Base-by-base conservation (phyloP, 1,140 invertebrate genomes). In the Antheraea pernyi region DNA sequence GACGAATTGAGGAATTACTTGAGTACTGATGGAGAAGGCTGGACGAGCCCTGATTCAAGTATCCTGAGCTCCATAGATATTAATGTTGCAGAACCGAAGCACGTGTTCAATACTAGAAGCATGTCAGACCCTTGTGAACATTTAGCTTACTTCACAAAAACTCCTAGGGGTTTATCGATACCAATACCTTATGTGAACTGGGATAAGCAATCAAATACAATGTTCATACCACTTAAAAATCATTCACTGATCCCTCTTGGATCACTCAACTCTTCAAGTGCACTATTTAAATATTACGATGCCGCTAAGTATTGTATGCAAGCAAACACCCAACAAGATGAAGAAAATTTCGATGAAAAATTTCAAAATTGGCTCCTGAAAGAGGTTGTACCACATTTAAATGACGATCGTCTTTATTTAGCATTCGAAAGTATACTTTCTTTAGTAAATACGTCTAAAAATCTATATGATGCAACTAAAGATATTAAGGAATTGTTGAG, bases 211-310 rank as follows among this genome's bases (percentile, higher is more conserved):
- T 69, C 78, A 7, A 71, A 66, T 4, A 80, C 78, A 3, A 84
- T 91, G 77, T 86, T 89, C 73, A n/a, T 91, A 7, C 89, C 89
- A 10, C 42, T 91, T 9, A 84, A 81, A 68, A 85, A 84, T 59
- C 62, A 79, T 39, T 80, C 85, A 4, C 58, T 85, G 8, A 67
- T 89, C 36, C 30, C 69, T 22, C 67, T 91, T 18, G 68, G 79
- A 9, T 84, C 82, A 13, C 75, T 76, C 19, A 70, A 81, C 67
- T 76, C 82, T 10, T 66, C 76, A 3, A 76, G 78, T 10, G 67
- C 76, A 53, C 65, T 91, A 19, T 60, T 85, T 13, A 77, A 83
- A 30, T 91, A 90, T 67, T 90, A 90, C 61, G 75, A 86, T 39
- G 36, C 72, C 30, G 86, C 85, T 36, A 82, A 78, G 69, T 77